These are phyloP conservation scores for Pelvicachromis taeniatus DNA, from an alignment of 2,113 vertebrate species.

Conservation along the genomic window DNA sequence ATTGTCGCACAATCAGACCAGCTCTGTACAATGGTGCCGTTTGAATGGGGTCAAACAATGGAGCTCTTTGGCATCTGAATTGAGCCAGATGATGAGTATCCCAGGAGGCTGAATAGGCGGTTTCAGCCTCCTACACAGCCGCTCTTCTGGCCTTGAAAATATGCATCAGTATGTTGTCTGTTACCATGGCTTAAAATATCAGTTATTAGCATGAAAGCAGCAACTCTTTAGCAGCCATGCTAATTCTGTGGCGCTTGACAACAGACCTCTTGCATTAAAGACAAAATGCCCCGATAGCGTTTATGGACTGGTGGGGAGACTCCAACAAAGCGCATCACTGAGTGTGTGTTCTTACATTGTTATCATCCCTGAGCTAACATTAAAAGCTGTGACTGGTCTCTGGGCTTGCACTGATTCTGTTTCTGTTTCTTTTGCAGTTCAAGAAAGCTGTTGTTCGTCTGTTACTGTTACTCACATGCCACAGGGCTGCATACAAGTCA, in stretches of 20 bases:
- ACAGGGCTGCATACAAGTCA: not conserved
- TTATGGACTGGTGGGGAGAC: not conserved
- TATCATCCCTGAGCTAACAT: not conserved
- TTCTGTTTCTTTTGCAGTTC: not conserved
- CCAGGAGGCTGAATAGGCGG: constrained; percentile 55
- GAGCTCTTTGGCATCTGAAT: constrained; percentile 58
- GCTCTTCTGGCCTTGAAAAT: constrained; percentile 40
- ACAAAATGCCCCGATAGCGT: not conserved
- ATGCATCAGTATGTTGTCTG: constrained; percentile 34
- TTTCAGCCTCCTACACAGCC: constrained; percentile 53
- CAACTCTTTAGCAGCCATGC: constrained; percentile 17
- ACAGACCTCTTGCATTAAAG: not conserved
- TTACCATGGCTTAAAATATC: constrained; percentile 34
- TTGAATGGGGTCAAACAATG: constrained; percentile 68
- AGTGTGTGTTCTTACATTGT: not conserved
- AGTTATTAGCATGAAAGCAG: constrained; percentile 30
- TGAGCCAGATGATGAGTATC: constrained; percentile 59
- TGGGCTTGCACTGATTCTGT: not conserved
- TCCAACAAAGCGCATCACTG: not conserved
- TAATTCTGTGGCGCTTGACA: not conserved
- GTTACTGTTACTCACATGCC: not conserved
- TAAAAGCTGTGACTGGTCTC: not conserved
- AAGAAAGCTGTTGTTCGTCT: not conserved
- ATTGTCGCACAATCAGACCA: constrained; percentile 43
- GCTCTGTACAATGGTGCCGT: constrained; percentile 54